phyloP scores from a whole-genome alignment of 2,113 vertebrate genomes.

The Rhinichthys klamathensis region DNA sequence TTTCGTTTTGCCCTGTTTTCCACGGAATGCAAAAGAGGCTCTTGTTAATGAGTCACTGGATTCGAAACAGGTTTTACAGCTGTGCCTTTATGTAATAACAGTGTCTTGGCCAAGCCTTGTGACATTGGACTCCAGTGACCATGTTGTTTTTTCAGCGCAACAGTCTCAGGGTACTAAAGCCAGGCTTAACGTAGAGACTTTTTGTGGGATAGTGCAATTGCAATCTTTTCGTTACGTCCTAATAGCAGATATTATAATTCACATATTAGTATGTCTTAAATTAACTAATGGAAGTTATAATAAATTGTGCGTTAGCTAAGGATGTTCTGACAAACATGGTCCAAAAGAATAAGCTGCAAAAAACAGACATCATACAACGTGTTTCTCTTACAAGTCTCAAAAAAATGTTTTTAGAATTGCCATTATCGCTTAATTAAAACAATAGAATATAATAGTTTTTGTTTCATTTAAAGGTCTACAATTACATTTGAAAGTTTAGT shows the following conservation, averaged over 20 bases:
- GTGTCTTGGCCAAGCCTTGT: conserved; percentile 5
- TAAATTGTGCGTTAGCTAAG: background rate
- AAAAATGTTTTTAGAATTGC: background rate
- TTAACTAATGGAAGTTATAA: background rate
- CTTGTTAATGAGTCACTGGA: conserved; percentile 38
- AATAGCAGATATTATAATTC: background rate
- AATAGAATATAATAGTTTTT: background rate
- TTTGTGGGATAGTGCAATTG: background rate
- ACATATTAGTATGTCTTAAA: background rate
- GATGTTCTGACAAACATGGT: background rate
- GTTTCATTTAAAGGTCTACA: background rate
- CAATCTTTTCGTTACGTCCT: background rate
- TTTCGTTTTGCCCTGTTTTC: conserved; percentile 32
- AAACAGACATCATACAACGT: background rate
- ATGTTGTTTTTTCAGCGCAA: conserved; percentile 9
- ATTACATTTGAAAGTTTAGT: background rate
- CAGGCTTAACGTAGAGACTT: background rate
- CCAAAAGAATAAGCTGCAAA: background rate
- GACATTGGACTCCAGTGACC: conserved; percentile 35
- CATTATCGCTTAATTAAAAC: background rate
- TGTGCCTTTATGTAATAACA: conserved; percentile 38
- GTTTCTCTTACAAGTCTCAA: background rate
- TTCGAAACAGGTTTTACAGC: conserved; percentile 44
- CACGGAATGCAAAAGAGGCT: conserved; percentile 23
- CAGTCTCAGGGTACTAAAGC: background rate